A percentile compares a stretch with the other conserved stretches of the same genome.
phyloP scores from a whole-genome alignment of 2,113 vertebrate genomes.

The Petrocephalus zakoni region DNA sequence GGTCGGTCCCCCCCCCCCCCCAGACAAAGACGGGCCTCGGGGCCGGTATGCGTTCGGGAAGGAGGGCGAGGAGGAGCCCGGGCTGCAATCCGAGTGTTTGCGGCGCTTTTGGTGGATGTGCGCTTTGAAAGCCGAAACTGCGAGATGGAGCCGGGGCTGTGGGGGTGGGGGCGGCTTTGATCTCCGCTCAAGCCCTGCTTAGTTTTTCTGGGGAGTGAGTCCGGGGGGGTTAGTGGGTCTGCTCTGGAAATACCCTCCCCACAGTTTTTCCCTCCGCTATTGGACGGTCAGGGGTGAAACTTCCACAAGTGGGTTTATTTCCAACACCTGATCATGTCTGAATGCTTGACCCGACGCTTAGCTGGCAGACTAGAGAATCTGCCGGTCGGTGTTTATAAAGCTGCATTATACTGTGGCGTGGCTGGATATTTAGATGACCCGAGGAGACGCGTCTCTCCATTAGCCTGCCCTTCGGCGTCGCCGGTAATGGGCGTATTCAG shows the following conservation, averaged over 20 bases:
- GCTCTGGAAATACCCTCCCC: slow-evolving; percentile 2
- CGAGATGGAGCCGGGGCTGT: slow-evolving; percentile 52
- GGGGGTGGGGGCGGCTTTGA: slow-evolving; percentile 59
- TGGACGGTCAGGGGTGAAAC: background rate
- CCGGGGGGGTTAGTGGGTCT: slow-evolving; percentile 35
- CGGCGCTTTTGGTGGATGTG: slow-evolving; percentile 43
- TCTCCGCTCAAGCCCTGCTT: slow-evolving; percentile 57
- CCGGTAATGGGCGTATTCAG: background rate
- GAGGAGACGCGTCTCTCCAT: background rate
- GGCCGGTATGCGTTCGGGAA: background rate
- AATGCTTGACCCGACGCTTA: background rate
- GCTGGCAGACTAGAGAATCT: background rate
- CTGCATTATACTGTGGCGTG: background rate
- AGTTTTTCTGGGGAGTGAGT: slow-evolving; percentile 48
- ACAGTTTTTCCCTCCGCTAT: background rate
- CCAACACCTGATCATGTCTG: background rate
- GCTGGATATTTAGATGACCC: background rate
- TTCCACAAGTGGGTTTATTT: background rate
- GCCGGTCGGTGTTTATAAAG: background rate
- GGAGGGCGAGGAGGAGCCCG: slow-evolving; percentile 33
- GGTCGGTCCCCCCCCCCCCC: no score
- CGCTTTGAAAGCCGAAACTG: slow-evolving; percentile 58
- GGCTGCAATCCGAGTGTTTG: slow-evolving; percentile 33
- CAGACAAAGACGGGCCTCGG: slow-evolving; percentile 16
- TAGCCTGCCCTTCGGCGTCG: background rate